These are phyloP conservation scores for Tiliacea aurago DNA, from an alignment of 2,888 invertebrate genomes.

Conservation along the genomic window DNA sequence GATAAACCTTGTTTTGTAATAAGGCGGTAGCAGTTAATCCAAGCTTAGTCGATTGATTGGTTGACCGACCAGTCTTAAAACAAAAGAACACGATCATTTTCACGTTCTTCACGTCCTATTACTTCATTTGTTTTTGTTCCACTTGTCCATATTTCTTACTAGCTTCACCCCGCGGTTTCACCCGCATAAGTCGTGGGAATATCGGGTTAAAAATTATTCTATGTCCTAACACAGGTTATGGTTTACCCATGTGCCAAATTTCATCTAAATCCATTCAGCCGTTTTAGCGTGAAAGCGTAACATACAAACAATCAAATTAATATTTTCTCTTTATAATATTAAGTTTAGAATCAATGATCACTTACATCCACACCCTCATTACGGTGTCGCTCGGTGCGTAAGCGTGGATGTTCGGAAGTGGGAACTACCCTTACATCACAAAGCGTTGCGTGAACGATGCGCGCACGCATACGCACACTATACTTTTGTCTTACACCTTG, in stretches of 20 bases:
- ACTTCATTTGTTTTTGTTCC: slow-evolving; percentile 19
- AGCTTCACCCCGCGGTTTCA: too few relatives aligned
- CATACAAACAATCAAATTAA: too few relatives aligned
- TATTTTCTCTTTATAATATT: too few relatives aligned
- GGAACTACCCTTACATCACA: slow-evolving; percentile 61
- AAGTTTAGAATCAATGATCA: not conserved
- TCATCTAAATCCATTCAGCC: too few relatives aligned
- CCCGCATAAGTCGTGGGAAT: too few relatives aligned
- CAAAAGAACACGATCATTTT: not conserved
- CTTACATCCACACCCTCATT: slow-evolving; percentile 24
- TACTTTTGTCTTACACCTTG: slow-evolving; percentile 12
- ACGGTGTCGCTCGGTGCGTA: slow-evolving; percentile 44
- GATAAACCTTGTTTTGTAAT: too few relatives aligned
- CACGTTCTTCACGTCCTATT: not conserved
- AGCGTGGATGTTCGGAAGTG: slow-evolving; percentile 59
- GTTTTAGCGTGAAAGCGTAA: too few relatives aligned
- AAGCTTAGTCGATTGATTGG: not conserved
- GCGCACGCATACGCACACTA: slow-evolving; percentile 33
- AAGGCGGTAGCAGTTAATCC: too few relatives aligned
- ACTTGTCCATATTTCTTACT: slow-evolving; percentile 3
- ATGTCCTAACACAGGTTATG: too few relatives aligned
- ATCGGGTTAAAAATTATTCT: too few relatives aligned
- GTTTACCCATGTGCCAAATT: too few relatives aligned
- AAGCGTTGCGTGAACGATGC: slow-evolving; percentile 59
- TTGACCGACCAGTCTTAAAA: not conserved